Evolutionary conservation across 37 sponge, comb jelly and placozoan species (phyloP), one percentile per base, ranked within the genome.

Genomic region (Hexactinellida sp.): DNA sequence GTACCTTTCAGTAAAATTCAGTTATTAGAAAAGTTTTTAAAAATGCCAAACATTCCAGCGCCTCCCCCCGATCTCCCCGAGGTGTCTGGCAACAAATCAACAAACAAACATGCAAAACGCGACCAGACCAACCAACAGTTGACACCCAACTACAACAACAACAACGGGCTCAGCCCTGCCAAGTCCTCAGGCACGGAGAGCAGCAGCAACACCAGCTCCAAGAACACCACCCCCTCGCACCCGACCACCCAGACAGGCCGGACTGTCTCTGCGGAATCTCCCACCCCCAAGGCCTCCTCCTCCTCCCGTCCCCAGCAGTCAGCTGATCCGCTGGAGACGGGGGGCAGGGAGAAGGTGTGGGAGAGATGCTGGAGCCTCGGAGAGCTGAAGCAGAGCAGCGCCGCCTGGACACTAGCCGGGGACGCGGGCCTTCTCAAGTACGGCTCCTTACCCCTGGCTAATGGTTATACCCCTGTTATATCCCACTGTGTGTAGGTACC

Each of bases 161-260:
- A 63, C 13, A 63, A 63, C 76, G 76, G 76, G 34, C 76, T 63
- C 1, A 63, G 76, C 13, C 76, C 76, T 10, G 13, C 21, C 34
- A 63, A 63, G 34, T 63, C 76, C 30, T 63, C 76, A 63, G 76
- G 30, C 3, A 63, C 76, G 13, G 76, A 63, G 21, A 63, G 76
- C 34, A 63, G 76, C 13, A 63, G 76, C 34, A 28, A 23, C 76
- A 32, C 76, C 3, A 63, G 76, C 13, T 63, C 76, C 34, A 63
- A 63, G 76, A 63, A 63, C 76, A n/a, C 76, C 76, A 63, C 76
- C 13, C 76, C 76, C 34, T 63, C 76, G 13, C 76, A 63, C 30
- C 76, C 76, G 3, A 63, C 76, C 34, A 63, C 76, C 3, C 76
- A 63, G 34, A 63, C 76, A 25, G 76, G 13, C 76, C 76, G 34